Percentiles rank a stretch among this genome's conserved stretches.
phyloP scores from a whole-genome alignment of 2,888 invertebrate genomes.

The Epirrita christyi region DNA sequence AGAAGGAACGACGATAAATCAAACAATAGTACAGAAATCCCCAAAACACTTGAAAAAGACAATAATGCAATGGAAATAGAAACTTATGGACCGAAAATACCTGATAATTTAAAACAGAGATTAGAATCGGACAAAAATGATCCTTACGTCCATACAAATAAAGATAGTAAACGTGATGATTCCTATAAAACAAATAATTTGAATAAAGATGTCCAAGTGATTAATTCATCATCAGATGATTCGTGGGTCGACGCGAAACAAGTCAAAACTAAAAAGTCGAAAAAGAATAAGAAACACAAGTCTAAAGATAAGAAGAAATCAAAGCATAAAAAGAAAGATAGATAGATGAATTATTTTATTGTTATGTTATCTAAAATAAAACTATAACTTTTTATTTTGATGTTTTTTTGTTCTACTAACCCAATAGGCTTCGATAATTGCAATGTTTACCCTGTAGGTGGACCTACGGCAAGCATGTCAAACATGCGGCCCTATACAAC shows the following conservation, averaged over 20 bases:
- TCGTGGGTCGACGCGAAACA: slow-evolving; percentile 82
- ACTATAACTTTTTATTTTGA: too few species aligned
- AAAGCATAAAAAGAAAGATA: slow-evolving; percentile 74
- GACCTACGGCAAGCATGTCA: too few species aligned
- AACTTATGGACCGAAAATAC: slow-evolving; percentile 86
- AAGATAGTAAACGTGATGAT: background rate
- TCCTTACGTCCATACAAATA: slow-evolving; percentile 3
- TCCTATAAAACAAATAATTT: too few species aligned
- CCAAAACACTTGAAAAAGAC: background rate
- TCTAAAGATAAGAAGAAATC: slow-evolving; percentile 62
- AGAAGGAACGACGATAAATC: slow-evolving; percentile 48
- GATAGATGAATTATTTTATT: slow-evolving; percentile 14
- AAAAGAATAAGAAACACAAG: slow-evolving; percentile 76
- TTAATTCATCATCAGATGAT: slow-evolving; percentile 69
- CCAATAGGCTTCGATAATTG: too few species aligned
- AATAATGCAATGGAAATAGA: slow-evolving; percentile 40
- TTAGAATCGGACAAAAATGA: slow-evolving; percentile 47
- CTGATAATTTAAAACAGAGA: slow-evolving; percentile 69
- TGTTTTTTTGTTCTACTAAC: too few species aligned
- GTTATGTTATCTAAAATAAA: too few species aligned
- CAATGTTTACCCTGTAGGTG: too few species aligned
- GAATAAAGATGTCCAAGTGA: slow-evolving; percentile 40
- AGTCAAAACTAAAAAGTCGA: slow-evolving; percentile 67
- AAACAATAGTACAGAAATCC: slow-evolving; percentile 16
- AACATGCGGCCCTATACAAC: too few species aligned